phyloP scores from a whole-genome alignment of 92 coral and sea anemone species.

The Muricea muricata region DNA sequence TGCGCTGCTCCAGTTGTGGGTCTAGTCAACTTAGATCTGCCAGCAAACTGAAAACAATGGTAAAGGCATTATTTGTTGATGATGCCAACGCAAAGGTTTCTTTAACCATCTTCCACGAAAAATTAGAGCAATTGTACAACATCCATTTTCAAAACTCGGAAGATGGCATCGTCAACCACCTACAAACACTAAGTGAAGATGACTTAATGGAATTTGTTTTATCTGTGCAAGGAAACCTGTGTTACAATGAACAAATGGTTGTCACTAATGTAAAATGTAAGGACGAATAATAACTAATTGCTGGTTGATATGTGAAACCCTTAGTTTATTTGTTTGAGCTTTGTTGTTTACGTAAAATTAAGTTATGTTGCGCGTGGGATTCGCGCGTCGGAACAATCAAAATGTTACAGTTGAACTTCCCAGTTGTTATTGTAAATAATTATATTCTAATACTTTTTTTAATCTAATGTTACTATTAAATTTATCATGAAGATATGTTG shows the following conservation, averaged over 20 bases:
- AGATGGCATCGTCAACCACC: neutral
- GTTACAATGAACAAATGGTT: slow-evolving; percentile 39
- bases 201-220: slow-evolving; percentile 26
- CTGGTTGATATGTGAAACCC: neutral
- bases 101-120: neutral
- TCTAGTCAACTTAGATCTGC: neutral
- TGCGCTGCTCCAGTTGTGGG: slow-evolving; percentile 56
- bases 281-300: neutral
- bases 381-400: neutral
- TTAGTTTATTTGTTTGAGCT: neutral
- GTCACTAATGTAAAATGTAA: slow-evolving; percentile 39
- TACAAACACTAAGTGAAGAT: neutral
- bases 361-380: neutral
- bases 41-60: neutral
- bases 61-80: neutral
- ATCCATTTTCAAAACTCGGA: neutral
- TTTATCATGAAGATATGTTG: no score
- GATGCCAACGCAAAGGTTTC: neutral
- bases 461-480: no score
- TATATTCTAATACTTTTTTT: no score
- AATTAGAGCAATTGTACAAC: neutral
- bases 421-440: no score
- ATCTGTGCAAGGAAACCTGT: slow-evolving; percentile 46
- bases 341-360: neutral
- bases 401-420: no score